Conservation (phyloP, 2,888 invertebrate species). For the Pherbina coryleti region DNA sequence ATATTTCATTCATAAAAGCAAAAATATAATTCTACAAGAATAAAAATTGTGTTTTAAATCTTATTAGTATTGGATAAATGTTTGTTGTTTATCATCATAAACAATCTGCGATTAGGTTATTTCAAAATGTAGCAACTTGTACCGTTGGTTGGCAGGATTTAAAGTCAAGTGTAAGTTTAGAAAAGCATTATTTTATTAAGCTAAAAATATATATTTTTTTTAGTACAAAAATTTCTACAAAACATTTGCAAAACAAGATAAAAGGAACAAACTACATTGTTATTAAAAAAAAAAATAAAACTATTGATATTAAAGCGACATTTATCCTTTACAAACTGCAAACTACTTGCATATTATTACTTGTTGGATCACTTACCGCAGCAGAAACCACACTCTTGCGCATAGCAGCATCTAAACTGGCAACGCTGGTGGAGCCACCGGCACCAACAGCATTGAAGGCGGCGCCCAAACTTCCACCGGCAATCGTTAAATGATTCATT, state of each 20-base stretch:
- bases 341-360: slow-evolving; percentile 23
- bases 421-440: slow-evolving; percentile 15
- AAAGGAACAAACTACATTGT: not conserved
- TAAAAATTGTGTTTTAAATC: too few species aligned
- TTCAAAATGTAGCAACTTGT: too few species aligned
- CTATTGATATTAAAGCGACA: not conserved
- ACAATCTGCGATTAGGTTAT: too few species aligned
- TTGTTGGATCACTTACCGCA: slow-evolving; percentile 63
- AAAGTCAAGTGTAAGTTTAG: too few species aligned
- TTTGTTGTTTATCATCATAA: too few species aligned
- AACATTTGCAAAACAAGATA: too few species aligned
- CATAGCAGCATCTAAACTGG: slow-evolving; percentile 50
- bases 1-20: too few species aligned
- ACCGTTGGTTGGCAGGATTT: too few species aligned
- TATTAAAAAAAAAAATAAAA: slow-evolving; percentile 11
- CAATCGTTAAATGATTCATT: slow-evolving; percentile 49
- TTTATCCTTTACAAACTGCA: not conserved
- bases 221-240: too few species aligned
- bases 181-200: not conserved
- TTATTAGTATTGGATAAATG: too few species aligned
- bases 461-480: slow-evolving; percentile 39
- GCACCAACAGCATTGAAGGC: slow-evolving; percentile 9
- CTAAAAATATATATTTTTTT: not conserved
- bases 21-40: too few species aligned
- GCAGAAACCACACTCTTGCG: slow-evolving; percentile 60